Base-by-base conservation (phyloP, 2,797 vertebrate species). In the Eulemur coronatus region DNA sequence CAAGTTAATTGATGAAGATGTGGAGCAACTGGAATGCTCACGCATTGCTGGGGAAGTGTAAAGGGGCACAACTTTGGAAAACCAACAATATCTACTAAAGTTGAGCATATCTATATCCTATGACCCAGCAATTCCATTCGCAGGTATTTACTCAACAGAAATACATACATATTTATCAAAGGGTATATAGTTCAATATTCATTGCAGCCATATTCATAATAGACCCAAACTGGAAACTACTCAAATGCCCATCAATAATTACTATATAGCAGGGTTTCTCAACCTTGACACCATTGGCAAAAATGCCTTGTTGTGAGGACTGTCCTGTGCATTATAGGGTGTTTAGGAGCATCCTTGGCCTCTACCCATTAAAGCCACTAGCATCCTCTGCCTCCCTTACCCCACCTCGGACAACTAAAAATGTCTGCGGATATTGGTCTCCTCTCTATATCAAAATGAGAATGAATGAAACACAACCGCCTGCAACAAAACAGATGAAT, bases 1-100 rank as follows among this genome's bases (percentile, higher is more conserved):
- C 28, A 38, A 35, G 7, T 67, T 52, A 76, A n/a, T 30, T 41
- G 52, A 24, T 57, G 38, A 84, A 76, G 80, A n/a, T 2, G 0
- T 3, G 2, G 4, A 63, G 41, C 30, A 14, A 52, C 4, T 5
- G 2, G 8, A 52, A 43, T 7, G 4, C 2, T 63, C 26, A 5
- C 0, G 22, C 1, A 2, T n/a, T 43, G 38, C n/a, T 13, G 17
- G 5, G 46, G n/a, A 69, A 33, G 17, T 24, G 2, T 15, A 52
- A 55, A 35, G 30, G 13, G 52, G 33, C 4, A 78, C 61, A 48
- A 43, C 9, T 30, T 28, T 28, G 24, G 61, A 41, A 88, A 69
- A 61, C 4, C 46, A 18, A 30, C 30, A 0, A 0, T 33, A 6
- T 52, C 52, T 46, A 30, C 30, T 8, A 20, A 48, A 30, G 35